Evolutionary conservation across 2,113 vertebrate genomes (phyloP).

Genomic region (Nannospalax galili): DNA sequence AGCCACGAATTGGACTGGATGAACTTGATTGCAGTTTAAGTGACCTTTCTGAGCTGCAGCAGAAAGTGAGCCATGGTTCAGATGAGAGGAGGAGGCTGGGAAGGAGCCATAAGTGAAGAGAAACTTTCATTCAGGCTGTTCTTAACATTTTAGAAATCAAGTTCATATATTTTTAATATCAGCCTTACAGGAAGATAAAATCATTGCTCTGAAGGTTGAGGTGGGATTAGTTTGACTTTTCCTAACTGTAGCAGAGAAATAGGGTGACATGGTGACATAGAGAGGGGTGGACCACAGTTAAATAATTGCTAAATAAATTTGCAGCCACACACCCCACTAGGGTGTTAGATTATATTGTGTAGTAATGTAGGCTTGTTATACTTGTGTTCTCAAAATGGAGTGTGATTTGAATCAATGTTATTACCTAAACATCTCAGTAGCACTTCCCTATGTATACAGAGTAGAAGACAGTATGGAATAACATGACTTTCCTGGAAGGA

Average conservation of each 20-base stretch:
- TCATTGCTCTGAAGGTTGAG: not conserved
- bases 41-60: conserved; percentile 37
- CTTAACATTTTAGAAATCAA: not conserved
- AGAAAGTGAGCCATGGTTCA: conserved; percentile 15
- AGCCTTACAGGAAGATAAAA: not conserved
- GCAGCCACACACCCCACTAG: not conserved
- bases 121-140: not conserved
- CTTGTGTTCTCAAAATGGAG: not conserved
- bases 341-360: not conserved
- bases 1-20: conserved; percentile 1
- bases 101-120: not conserved
- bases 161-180: not conserved
- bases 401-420: not conserved
- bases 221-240: not conserved
- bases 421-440: not conserved
- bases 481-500: not conserved
- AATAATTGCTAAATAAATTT: not conserved
- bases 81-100: not conserved
- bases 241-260: not conserved
- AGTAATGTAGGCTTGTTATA: not conserved
- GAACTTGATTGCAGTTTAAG: conserved; percentile 51
- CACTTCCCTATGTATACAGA: not conserved
- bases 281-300: not conserved
- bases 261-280: not conserved
- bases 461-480: not conserved